A percentile compares a stretch with the other conserved stretches of the same genome.
Evolutionary conservation across 1,140 invertebrate genomes (phyloP).

Genomic region (Contarinia nasturtii): DNA sequence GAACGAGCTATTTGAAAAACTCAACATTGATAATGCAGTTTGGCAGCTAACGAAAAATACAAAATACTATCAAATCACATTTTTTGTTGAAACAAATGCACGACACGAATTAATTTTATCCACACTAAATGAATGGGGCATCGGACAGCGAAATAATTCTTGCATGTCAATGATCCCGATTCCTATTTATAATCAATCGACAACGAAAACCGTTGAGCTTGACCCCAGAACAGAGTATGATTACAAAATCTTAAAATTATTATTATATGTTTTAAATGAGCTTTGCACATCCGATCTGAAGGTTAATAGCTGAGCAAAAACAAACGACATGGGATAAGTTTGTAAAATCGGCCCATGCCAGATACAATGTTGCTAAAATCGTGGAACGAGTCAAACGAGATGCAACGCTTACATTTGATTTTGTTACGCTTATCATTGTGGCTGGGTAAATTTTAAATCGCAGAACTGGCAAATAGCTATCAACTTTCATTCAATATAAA

Average conservation of each 20-base stretch:
- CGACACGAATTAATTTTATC: conserved; percentile 24
- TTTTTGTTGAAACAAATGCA: conserved; percentile 23
- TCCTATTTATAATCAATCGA: conserved; percentile 9
- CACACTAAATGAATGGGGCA: conserved; percentile 22
- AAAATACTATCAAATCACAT: conserved; percentile 21
- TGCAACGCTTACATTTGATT: conserved; percentile 54
- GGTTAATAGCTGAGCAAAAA: conserved; percentile 12
- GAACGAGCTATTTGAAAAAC: conserved; percentile 16
- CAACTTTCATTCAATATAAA: not conserved
- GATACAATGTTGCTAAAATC: conserved; percentile 50
- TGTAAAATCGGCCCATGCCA: conserved; percentile 33
- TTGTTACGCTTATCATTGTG: conserved; percentile 40
- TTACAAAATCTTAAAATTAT: not conserved
- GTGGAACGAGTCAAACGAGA: conserved; percentile 41
- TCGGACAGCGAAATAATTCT: conserved; percentile 24
- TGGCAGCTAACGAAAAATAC: conserved; percentile 16
- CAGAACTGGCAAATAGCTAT: not conserved
- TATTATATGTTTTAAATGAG: not conserved
- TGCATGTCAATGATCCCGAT: conserved; percentile 25
- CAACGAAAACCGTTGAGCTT: not conserved
- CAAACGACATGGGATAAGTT: conserved; percentile 32
- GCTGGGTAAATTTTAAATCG: conserved; percentile 32
- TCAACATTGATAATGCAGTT: conserved; percentile 15
- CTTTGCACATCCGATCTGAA: conserved; percentile 1
- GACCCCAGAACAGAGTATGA: not conserved